Evolutionary conservation across 2,888 invertebrate genomes (phyloP).

Genomic region (Physocephala rufipes): DNA sequence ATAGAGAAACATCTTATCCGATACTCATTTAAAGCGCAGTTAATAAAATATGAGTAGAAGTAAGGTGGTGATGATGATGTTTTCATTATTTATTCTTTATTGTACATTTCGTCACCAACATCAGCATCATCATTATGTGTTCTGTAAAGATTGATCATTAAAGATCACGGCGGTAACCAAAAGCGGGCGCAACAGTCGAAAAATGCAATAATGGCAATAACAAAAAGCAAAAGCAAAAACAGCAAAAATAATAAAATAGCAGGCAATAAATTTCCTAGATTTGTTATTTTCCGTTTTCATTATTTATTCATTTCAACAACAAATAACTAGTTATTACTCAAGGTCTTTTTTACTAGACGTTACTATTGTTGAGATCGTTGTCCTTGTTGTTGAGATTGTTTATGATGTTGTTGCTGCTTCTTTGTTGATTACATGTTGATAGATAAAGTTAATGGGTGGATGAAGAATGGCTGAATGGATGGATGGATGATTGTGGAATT

Average conservation of each 20-base stretch:
- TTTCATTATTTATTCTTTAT: too few relatives aligned
- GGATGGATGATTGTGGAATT: background rate
- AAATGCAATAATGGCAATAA: background rate
- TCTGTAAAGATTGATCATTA: conserved; percentile 24
- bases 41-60: too few relatives aligned
- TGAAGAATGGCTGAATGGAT: background rate
- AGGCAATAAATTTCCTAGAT: too few relatives aligned
- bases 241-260: background rate
- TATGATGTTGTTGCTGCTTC: too few relatives aligned
- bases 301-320: background rate
- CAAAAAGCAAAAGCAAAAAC: conserved; percentile 3
- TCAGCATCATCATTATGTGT: conserved; percentile 16
- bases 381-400: too few relatives aligned
- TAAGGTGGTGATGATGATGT: too few relatives aligned
- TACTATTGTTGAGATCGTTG: too few relatives aligned
- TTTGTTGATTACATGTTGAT: background rate
- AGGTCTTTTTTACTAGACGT: background rate
- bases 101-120: background rate
- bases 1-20: too few relatives aligned
- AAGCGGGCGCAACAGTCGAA: background rate
- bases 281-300: background rate
- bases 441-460: background rate
- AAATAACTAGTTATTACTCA: conserved; percentile 13
- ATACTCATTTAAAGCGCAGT: too few relatives aligned
- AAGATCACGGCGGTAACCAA: conserved; percentile 14